A percentile compares a stretch with the other conserved stretches of the same genome.
These are phyloP conservation scores for Dryobota labecula DNA, from an alignment of 2,888 invertebrate species.

Conservation along the genomic window DNA sequence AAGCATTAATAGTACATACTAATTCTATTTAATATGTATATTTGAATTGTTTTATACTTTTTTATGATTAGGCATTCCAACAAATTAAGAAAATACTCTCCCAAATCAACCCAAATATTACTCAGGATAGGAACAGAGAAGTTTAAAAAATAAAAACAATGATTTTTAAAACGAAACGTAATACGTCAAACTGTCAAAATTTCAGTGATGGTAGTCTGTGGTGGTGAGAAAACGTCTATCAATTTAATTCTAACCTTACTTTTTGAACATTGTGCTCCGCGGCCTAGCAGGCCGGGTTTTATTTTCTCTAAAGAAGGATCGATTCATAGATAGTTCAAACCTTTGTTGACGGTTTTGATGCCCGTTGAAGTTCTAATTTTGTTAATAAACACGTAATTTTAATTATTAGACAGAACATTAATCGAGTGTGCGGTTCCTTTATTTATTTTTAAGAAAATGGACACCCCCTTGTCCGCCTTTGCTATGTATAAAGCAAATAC, in stretches of 20 bases:
- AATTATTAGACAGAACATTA: background rate
- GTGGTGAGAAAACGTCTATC: background rate
- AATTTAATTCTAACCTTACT: slow-evolving; percentile 29
- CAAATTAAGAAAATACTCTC: too few species aligned
- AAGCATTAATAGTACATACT: too few species aligned
- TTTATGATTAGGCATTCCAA: too few species aligned
- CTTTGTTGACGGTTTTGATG: background rate
- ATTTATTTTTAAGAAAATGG: slow-evolving; percentile 70
- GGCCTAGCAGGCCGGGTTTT: background rate
- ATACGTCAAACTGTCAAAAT: slow-evolving; percentile 1
- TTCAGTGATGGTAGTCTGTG: too few species aligned
- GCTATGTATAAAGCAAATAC: slow-evolving; percentile 81
- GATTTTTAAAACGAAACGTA: too few species aligned
- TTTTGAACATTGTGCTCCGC: slow-evolving; percentile 3
- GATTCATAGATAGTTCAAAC: background rate
- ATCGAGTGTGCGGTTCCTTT: slow-evolving; percentile 42
- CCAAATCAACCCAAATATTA: too few species aligned
- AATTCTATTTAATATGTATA: too few species aligned
- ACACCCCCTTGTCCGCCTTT: slow-evolving; percentile 84
- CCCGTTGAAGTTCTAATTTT: background rate
- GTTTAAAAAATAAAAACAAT: too few species aligned
- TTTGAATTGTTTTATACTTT: too few species aligned
- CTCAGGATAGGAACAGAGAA: too few species aligned
- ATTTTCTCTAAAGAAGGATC: background rate
- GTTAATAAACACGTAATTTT: background rate